Percentiles rank a stretch among this genome's conserved stretches.
Evolutionary conservation across 2,888 invertebrate species (phyloP).

Genomic region (Ectemnius cavifrons): DNA sequence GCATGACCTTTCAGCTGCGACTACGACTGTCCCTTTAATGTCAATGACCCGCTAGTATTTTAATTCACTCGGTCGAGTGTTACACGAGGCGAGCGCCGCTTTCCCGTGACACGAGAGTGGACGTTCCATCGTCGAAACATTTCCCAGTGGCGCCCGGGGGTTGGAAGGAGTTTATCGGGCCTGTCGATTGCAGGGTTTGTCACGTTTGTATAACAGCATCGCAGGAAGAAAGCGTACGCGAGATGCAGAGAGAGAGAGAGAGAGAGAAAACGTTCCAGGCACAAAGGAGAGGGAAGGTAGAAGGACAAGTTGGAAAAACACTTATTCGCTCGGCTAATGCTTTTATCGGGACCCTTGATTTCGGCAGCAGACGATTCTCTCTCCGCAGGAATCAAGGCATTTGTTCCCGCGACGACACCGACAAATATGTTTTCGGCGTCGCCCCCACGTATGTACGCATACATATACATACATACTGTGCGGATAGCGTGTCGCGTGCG

Average conservation of each 20-base stretch:
- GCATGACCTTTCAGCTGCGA: slow-evolving; percentile 42
- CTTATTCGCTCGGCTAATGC: slow-evolving; percentile 62
- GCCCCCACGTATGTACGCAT: slow-evolving; percentile 51
- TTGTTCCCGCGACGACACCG: slow-evolving; percentile 63
- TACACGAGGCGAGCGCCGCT: not conserved
- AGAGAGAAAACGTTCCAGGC: no score
- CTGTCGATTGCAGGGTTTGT: slow-evolving; percentile 55
- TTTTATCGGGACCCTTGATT: slow-evolving; percentile 68
- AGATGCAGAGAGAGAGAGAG: slow-evolving; percentile 6
- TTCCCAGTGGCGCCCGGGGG: not conserved
- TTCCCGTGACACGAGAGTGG: not conserved
- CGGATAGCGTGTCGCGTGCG: not conserved
- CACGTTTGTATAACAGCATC: slow-evolving; percentile 37
- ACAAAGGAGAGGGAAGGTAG: slow-evolving; percentile 17
- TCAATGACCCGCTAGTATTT: slow-evolving; percentile 26
- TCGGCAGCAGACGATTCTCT: slow-evolving; percentile 56
- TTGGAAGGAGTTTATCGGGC: slow-evolving; percentile 14
- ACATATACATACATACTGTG: not conserved
- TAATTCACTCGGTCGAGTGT: slow-evolving; percentile 8
- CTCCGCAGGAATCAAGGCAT: slow-evolving; percentile 72
- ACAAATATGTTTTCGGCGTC: slow-evolving; percentile 69
- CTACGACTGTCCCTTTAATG: slow-evolving; percentile 47
- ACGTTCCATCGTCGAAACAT: not conserved
- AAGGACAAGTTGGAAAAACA: slow-evolving; percentile 64
- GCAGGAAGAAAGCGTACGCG: slow-evolving; percentile 4